phyloP scores from a whole-genome alignment of 2,888 invertebrate genomes.

The Rhorus exstirpatorius region DNA sequence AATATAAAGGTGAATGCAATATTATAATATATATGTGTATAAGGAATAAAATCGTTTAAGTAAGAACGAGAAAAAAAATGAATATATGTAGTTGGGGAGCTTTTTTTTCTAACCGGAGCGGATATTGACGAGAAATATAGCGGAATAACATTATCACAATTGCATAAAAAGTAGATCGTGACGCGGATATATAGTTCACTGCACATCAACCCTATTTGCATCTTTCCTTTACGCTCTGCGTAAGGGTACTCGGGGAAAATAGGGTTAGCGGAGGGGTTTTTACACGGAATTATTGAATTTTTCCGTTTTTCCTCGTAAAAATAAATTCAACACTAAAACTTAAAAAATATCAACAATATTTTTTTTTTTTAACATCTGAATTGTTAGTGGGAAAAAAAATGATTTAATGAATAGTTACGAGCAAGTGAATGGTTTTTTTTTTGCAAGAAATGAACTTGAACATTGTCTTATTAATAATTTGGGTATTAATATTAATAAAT shows the following conservation, averaged over 20 bases:
- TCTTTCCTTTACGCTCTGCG: too few relatives aligned
- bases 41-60: too few relatives aligned
- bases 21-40: too few relatives aligned
- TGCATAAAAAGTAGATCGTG: slow-evolving; percentile 44
- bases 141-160: slow-evolving; percentile 56
- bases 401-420: too few relatives aligned
- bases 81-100: neutral
- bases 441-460: too few relatives aligned
- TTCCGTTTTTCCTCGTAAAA: too few relatives aligned
- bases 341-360: neutral
- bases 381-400: too few relatives aligned
- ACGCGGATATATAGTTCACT: slow-evolving; percentile 20
- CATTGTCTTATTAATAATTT: too few relatives aligned
- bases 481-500: too few relatives aligned
- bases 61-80: neutral
- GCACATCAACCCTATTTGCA: too few relatives aligned
- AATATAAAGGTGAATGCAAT: slow-evolving; percentile 1
- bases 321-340: too few relatives aligned
- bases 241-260: neutral
- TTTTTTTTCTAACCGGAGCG: slow-evolving; percentile 7
- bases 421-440: neutral
- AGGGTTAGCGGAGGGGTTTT: slow-evolving; percentile 52
- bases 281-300: slow-evolving; percentile 40
- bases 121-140: slow-evolving; percentile 53
- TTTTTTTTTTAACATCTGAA: too few relatives aligned